phyloP scores from a whole-genome alignment of 2,888 invertebrate genomes.

The Nomada fucata region DNA sequence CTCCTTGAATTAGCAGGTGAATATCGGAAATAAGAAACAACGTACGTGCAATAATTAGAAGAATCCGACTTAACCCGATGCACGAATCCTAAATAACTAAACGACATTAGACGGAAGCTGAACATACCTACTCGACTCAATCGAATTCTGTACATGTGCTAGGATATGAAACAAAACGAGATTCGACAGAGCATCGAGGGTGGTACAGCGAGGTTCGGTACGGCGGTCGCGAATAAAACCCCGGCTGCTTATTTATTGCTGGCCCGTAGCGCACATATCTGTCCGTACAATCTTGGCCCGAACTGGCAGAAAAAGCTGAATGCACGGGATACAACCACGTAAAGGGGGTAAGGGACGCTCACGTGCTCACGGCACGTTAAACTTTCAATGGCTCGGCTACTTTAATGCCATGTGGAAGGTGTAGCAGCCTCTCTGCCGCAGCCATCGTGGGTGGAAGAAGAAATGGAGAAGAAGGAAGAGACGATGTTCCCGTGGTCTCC shows the following conservation, averaged over 20 bases:
- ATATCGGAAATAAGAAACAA: background rate
- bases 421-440: conserved; percentile 35
- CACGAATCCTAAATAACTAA: too few species aligned
- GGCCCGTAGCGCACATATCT: conserved; percentile 68
- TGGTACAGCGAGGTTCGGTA: conserved; percentile 2
- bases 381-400: conserved; percentile 76
- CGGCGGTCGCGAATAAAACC: conserved; percentile 39
- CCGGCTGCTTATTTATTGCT: conserved; percentile 74
- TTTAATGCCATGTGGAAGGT: conserved; percentile 71
- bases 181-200: conserved; percentile 26
- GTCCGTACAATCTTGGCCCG: conserved; percentile 69
- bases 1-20: too few species aligned
- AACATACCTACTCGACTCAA: background rate
- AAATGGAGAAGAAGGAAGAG: background rate
- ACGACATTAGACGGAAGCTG: background rate
- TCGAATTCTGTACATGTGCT: background rate
- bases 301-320: conserved; percentile 71
- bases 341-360: conserved; percentile 47
- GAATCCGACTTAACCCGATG: background rate
- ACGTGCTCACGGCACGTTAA: conserved; percentile 77
- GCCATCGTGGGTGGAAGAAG: background rate
- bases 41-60: background rate
- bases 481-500: conserved; percentile 44
- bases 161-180: conserved; percentile 23
- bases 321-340: conserved; percentile 69